A percentile compares a stretch with the other conserved stretches of the same genome.
phyloP scores from a whole-genome alignment of 2,797 vertebrate species.

The Miichthys miiuy region DNA sequence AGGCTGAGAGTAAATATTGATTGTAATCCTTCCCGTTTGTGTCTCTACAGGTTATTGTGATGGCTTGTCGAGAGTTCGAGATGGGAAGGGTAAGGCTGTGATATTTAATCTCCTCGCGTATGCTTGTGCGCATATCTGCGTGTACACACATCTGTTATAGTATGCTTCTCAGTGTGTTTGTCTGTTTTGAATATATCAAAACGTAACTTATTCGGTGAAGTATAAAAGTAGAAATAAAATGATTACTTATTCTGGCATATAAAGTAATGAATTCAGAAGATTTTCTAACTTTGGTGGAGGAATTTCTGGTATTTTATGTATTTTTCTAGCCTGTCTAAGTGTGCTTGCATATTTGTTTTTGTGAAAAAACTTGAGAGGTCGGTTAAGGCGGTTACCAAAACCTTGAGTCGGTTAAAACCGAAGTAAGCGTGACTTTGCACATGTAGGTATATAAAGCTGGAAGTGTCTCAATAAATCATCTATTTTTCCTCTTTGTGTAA shows the following conservation, averaged over 20 bases:
- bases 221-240: neutral
- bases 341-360: slow-evolving; percentile 6
- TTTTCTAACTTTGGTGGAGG: neutral
- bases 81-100: slow-evolving; percentile 95
- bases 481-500: neutral
- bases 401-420: slow-evolving; percentile 5
- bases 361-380: neutral
- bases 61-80: slow-evolving; percentile 99
- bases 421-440: neutral
- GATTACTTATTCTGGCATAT: neutral
- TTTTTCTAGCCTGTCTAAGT: neutral
- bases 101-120: slow-evolving; percentile 9
- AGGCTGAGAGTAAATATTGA: slow-evolving; percentile 38
- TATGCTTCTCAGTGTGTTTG: neutral
- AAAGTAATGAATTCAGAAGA: neutral
- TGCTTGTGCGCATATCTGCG: slow-evolving; percentile 13
- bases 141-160: slow-evolving; percentile 4
- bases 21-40: slow-evolving; percentile 48
- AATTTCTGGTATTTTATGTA: neutral
- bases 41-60: slow-evolving; percentile 91
- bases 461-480: no score
- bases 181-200: neutral
- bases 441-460: neutral
- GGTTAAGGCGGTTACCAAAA: neutral
- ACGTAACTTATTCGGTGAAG: no score